phyloP scores from a whole-genome alignment of 2,113 vertebrate species.

The Leptosomus discolor region DNA sequence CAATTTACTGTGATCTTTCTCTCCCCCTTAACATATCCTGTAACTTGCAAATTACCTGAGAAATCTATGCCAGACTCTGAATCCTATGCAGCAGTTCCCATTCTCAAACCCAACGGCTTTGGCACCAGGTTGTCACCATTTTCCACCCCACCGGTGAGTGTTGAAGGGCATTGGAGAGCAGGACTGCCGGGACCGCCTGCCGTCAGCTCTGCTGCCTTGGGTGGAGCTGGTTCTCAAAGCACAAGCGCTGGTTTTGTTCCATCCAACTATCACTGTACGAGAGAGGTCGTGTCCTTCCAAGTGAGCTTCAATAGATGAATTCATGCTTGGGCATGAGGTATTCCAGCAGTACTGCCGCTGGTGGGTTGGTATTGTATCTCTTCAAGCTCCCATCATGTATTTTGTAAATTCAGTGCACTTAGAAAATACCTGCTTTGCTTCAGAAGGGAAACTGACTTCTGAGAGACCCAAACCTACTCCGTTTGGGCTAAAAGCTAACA shows the following conservation, averaged over 20 bases:
- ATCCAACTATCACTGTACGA: background rate
- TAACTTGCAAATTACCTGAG: background rate
- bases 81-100: background rate
- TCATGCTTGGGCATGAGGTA: background rate
- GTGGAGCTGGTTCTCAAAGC: background rate
- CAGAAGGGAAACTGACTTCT: background rate
- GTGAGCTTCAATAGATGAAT: background rate
- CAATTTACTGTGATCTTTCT: background rate
- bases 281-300: background rate
- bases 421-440: background rate
- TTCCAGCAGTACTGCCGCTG: too few relatives aligned
- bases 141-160: background rate
- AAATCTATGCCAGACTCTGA: background rate
- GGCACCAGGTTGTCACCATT: rapidly evolving
- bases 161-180: background rate
- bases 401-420: background rate
- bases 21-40: background rate
- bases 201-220: background rate
- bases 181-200: rapidly evolving
- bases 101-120: background rate
- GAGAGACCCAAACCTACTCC: background rate
- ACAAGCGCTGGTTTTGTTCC: background rate
- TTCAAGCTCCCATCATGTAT: background rate
- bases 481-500: background rate
- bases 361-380: background rate